Conservation (phyloP, 2,888 invertebrate species). For the Spodoptera exigua region DNA sequence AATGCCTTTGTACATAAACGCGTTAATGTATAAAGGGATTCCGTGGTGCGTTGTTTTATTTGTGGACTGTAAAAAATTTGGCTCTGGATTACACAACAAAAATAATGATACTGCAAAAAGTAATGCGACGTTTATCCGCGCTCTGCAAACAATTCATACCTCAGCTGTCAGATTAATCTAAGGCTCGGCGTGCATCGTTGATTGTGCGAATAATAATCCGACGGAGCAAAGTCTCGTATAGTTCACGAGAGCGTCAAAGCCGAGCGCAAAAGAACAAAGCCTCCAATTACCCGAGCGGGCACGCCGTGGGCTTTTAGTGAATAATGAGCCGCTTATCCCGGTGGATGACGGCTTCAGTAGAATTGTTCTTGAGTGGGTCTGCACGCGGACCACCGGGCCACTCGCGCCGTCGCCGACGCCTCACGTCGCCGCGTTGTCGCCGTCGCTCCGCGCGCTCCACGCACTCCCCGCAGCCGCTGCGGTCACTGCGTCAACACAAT, state of each 20-base stretch:
- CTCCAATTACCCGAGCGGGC: conserved; percentile 86
- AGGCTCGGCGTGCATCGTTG: conserved; percentile 77
- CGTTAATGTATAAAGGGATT: conserved; percentile 50
- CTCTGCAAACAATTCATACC: conserved; percentile 76
- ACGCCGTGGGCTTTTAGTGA: conserved; percentile 88
- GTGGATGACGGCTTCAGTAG: conserved; percentile 83
- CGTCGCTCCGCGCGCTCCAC: conserved; percentile 45
- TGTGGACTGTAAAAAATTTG: conserved; percentile 61
- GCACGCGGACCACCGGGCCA: conserved; percentile 74
- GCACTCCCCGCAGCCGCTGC: conserved; percentile 50
- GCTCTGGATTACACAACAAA: conserved; percentile 59
- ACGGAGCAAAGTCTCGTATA: conserved; percentile 70
- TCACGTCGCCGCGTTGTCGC: conserved; percentile 26
- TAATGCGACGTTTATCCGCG: conserved; percentile 73
- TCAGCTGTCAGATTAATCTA: conserved; percentile 83
- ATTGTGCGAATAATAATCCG: conserved; percentile 86
- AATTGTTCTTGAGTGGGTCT: conserved; percentile 82
- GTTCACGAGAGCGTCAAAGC: conserved; percentile 82
- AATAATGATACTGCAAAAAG: conserved; percentile 68
- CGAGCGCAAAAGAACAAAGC: conserved; percentile 86
- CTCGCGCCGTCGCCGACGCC: conserved; percentile 27
- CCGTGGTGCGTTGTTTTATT: conserved; percentile 59
- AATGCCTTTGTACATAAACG: conserved; percentile 56
- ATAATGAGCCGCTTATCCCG: conserved; percentile 88
- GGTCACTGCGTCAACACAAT: conserved; percentile 82